phyloP scores from a whole-genome alignment of 1,140 invertebrate species.

The Ruditapes philippinarum region DNA sequence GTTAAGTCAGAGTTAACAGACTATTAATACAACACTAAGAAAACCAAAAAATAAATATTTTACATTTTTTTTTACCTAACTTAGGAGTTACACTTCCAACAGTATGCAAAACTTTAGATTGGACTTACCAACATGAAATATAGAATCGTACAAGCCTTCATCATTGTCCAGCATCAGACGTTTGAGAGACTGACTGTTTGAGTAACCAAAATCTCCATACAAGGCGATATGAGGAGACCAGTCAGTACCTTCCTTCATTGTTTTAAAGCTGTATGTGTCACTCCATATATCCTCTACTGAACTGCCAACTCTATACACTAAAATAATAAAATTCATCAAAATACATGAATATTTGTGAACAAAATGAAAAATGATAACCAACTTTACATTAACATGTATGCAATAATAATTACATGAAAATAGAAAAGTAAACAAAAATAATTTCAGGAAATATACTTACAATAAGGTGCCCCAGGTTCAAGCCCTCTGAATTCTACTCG shows the following conservation, averaged over 20 bases:
- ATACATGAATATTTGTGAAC: too few species aligned
- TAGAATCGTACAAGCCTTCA: constrained; percentile 93
- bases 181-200: constrained; percentile 93
- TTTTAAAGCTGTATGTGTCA: constrained; percentile 71
- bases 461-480: constrained; percentile 89
- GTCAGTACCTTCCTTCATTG: constrained; percentile 80
- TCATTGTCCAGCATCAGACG: constrained; percentile 94
- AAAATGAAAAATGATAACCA: too few species aligned
- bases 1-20: too few species aligned
- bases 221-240: constrained; percentile 95
- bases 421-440: too few species aligned
- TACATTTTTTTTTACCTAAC: too few species aligned
- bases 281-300: constrained; percentile 72
- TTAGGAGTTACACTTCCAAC: too few species aligned
- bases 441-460: too few species aligned
- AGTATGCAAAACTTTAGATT: too few species aligned
- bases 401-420: too few species aligned
- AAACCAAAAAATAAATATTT: too few species aligned
- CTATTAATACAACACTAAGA: too few species aligned
- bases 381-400: too few species aligned
- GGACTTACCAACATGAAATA: constrained; percentile 94
- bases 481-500: constrained; percentile 89
- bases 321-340: neutral
- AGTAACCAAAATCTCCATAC: constrained; percentile 97
- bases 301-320: constrained; percentile 81